Evolutionary conservation across 1,140 invertebrate species (phyloP), one percentile per base, ranked within the genome.

Genomic region (Aphis craccivora): DNA sequence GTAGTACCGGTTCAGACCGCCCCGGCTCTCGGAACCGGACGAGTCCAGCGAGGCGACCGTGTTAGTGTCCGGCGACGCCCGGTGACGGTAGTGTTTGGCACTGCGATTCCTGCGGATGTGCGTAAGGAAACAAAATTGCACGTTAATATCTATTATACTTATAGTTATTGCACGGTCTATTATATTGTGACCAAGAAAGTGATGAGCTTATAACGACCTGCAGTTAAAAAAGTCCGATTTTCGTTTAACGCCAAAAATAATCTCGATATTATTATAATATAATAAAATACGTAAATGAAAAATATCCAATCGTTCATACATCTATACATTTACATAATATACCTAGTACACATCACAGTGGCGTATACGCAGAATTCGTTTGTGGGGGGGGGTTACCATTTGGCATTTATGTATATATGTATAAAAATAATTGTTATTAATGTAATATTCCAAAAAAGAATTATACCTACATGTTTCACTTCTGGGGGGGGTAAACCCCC

Each of bases 11-110:
- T 98, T 98, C 91, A 98, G 96, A 60, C 98, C 96, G 60, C 96
- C 97, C 83, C 98, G 96, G 30, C 97, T 97, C 94, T 98, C 98
- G 0, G 97, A 98, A 89, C 97, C 97, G 93, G 97, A 97, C 90
- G 97, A 98, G 94, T 98, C 97, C 94, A 98, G 97, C 53, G 97
- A 98, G 43, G 97, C 98, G 55, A 98, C 97, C 23, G 97, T 98
- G 95, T 98, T 98, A 95, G 97, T 98, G 95, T 98, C 98, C 48
- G 97, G 97, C 22, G 98, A 98, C 94, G 97, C 97, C 94, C 97
- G 97, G 95, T 98, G 97, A 86, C 97, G 96, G 95, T 98, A 98
- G 95, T 98, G 97, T 96, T 98, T 98, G 95, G 97, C 96, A 95
- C 96, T 97, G 95, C 96, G 97, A 95, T 97, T 97, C 95, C 97